phyloP scores from a whole-genome alignment of 2,888 invertebrate species.

The Phengaris arion region DNA sequence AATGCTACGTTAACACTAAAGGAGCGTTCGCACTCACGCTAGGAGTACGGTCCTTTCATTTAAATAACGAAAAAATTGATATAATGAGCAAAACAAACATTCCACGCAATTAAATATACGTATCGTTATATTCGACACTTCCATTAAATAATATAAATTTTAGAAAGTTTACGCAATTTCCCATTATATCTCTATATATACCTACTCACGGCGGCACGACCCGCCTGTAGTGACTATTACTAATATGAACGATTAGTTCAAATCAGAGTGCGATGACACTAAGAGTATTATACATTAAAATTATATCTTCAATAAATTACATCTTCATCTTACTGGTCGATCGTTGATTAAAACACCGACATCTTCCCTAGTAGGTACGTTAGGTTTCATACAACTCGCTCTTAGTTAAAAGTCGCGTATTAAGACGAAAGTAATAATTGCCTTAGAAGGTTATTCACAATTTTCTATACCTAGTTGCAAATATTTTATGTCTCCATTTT shows the following conservation, averaged over 20 bases:
- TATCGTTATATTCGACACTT: slow-evolving; percentile 25
- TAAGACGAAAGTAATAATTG: slow-evolving; percentile 20
- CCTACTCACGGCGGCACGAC: background rate
- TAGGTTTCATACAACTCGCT: slow-evolving; percentile 8
- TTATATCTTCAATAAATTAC: slow-evolving; percentile 28
- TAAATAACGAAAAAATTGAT: slow-evolving; percentile 21
- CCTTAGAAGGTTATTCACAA: slow-evolving; percentile 11
- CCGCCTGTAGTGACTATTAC: slow-evolving; percentile 11
- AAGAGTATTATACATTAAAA: slow-evolving; percentile 26
- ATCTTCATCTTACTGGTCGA: slow-evolving; percentile 19
- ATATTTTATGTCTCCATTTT: background rate
- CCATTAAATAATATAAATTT: slow-evolving; percentile 27
- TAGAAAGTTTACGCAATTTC: slow-evolving; percentile 27
- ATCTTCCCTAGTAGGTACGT: slow-evolving; percentile 10
- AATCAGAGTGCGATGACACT: slow-evolving; percentile 11
- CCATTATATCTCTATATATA: slow-evolving; percentile 27
- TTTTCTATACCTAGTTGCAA: slow-evolving; percentile 7
- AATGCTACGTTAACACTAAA: slow-evolving; percentile 49
- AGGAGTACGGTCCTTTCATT: slow-evolving; percentile 29
- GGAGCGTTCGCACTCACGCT: slow-evolving; percentile 38
- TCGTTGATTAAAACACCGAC: slow-evolving; percentile 24
- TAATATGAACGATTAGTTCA: slow-evolving; percentile 19
- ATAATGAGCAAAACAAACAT: slow-evolving; percentile 22
- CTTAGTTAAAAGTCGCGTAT: slow-evolving; percentile 23
- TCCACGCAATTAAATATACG: slow-evolving; percentile 28